Base-by-base conservation (phyloP, 2,113 vertebrate species). In the Chaetodon auriga region DNA sequence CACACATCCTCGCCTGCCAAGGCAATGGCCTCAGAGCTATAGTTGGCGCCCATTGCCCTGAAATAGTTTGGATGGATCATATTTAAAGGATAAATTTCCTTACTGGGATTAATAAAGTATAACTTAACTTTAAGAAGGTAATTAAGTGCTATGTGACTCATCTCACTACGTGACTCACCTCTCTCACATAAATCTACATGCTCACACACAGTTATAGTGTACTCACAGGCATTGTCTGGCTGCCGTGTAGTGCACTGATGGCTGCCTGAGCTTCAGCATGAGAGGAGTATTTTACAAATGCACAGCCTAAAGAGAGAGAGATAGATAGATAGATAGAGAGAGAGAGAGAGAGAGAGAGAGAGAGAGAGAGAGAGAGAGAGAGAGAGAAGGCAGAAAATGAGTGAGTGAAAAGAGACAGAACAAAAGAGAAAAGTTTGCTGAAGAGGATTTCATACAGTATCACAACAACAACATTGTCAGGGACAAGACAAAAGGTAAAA, bases 201-300 rank as follows among this genome's bases (percentile, higher is more conserved):
- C 81, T 82, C 78, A 76, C 74, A 80, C 80, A 82, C 87, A 81
- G 78, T 81, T 82, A 74, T 38, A 48, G 16, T 78, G 90, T 92
- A 95, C 97, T 98, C 95, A 99, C 97, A 92, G 98, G 97, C 98
- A 98, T 98, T 80, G 97, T 99, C 95, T 98, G 96, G 95, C 97
- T 98, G 92, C 97, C 97, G 15, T 99, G 98, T 83, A 99, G 96
- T 78, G 97, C 96, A 90, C 95, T 96, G 95, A 98, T 99, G 92
- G 98, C 98, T 49, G 97, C 96, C 95, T 98, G 98, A 15, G 98
- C 98, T 94, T 98, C 97, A 0, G 96, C 96, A 10, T 98, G 98
- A 93, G 97, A 97, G 57, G 97, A 97, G 2, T 97, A 98, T 90
- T 99, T 99, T 93, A 99, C 98, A 94, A 99, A 99, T 83, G 98